Evolutionary conservation across 2,888 invertebrate species (phyloP).

Genomic region (Phytoseiulus persimilis): DNA sequence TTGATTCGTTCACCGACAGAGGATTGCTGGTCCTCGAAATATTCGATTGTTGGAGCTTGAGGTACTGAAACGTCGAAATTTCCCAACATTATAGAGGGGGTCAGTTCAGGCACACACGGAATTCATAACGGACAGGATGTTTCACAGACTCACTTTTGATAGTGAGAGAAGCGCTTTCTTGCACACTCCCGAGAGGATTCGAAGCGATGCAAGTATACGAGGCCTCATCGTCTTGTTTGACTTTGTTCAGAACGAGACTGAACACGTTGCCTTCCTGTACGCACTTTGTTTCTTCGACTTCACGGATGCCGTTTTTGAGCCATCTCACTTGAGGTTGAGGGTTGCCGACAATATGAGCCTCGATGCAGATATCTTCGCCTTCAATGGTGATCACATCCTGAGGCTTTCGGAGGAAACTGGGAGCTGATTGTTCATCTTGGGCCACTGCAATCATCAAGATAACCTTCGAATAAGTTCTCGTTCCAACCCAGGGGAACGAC

Average conservation of each 20-base stretch:
- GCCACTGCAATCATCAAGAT: background rate
- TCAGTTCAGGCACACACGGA: too few species aligned
- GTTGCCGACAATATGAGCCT: slow-evolving; percentile 68
- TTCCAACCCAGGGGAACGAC: too few species aligned
- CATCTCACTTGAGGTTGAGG: slow-evolving; percentile 66
- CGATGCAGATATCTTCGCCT: slow-evolving; percentile 55
- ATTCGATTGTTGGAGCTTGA: slow-evolving; percentile 11
- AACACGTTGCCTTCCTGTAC: slow-evolving; percentile 57
- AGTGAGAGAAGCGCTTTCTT: slow-evolving; percentile 22
- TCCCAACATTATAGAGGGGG: too few species aligned
- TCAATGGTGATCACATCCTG: slow-evolving; percentile 8
- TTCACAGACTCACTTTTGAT: slow-evolving; percentile 10
- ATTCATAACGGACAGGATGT: too few species aligned
- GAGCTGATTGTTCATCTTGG: background rate
- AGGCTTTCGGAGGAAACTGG: slow-evolving; percentile 15
- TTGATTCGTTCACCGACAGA: slow-evolving; percentile 59
- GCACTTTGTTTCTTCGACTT: slow-evolving; percentile 45
- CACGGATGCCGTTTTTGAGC: slow-evolving; percentile 50
- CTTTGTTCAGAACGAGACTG: slow-evolving; percentile 64
- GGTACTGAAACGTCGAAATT: background rate
- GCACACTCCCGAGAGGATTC: slow-evolving; percentile 45
- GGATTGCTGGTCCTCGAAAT: slow-evolving; percentile 16
- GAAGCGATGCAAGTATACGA: slow-evolving; percentile 66
- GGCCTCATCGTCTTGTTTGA: slow-evolving; percentile 65
- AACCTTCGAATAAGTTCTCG: too few species aligned